Base-by-base conservation (phyloP, 2,113 vertebrate genomes). In the Meles meles region DNA sequence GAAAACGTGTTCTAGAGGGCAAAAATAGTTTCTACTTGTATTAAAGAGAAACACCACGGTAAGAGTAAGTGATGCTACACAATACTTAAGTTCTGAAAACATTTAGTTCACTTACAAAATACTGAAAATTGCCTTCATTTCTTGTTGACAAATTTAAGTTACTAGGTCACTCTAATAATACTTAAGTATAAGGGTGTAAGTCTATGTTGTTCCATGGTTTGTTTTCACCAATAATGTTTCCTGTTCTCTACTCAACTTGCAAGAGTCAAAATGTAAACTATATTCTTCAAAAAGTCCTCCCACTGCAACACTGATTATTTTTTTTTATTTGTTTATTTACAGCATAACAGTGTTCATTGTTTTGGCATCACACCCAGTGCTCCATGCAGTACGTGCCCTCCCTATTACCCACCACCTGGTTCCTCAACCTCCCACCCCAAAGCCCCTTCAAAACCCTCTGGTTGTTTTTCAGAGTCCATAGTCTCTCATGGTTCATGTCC, bases 41-140 rank as follows among this genome's bases (percentile, higher is more conserved):
- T 92, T 94, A n/a, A 63, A 91, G 21, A 81, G 14, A 93, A 85
- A 69, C 17, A 80, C 25, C 21, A 63, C 69, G n/a, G 20, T 20
- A 84, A 94, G 3, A 90, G 11, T 20, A 89, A 85, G 14, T 42
- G 49, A 63, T 89, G 34, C 63, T 15, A 72, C 34, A 65, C 6
- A 95, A 92, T 77, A 81, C 6, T 37, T 21, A 90, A 86, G 3
- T 63, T 21, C 34, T 55, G n/a, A 89, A 93, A 81, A n/a, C 5
- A 74, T 85, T 93, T 95, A 47, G 11, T 89, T 94, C 31, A 55
- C 7, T 81, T 96, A 86, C 13, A 97, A 94, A 86, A 82, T 96
- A 63, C 4, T 37, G 39, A 72, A 69, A 6, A 88, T 39, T 91
- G 20, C 15, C 42, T 96, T 94, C 49, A 29, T 94, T 86, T 92